Conservation (phyloP, 2,113 vertebrate genomes). For the Corythornis vintsioides region DNA sequence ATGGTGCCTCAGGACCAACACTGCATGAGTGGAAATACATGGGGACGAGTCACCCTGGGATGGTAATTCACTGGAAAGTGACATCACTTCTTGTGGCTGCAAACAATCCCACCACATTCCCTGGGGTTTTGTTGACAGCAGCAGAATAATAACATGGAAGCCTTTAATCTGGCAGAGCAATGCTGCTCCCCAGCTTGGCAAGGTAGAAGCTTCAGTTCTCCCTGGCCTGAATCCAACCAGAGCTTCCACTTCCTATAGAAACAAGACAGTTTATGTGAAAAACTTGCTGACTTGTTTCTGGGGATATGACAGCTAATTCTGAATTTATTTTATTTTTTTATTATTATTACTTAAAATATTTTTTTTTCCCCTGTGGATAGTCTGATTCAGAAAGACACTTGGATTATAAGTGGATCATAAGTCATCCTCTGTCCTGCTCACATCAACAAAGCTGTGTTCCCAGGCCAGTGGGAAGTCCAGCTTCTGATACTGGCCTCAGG, state of each 20-base stretch:
- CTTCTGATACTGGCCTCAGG: neutral
- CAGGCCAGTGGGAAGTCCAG: neutral
- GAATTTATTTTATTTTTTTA: neutral
- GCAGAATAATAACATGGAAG: neutral
- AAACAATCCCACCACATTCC: fast-evolving
- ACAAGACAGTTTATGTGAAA: neutral
- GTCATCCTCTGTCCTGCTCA: neutral
- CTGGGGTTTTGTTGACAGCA: neutral
- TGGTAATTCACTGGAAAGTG: fast-evolving
- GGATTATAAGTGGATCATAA: neutral
- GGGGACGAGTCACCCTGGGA: neutral
- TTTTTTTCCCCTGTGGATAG: neutral
- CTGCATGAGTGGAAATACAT: neutral
- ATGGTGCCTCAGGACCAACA: fast-evolving
- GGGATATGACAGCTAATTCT: neutral
- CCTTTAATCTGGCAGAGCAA: neutral
- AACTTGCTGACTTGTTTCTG: fast-evolving
- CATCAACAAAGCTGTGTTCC: neutral
- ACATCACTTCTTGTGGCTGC: neutral
- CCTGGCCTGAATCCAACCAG: neutral
- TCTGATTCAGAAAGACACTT: neutral
- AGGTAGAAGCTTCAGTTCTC: neutral
- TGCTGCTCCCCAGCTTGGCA: neutral
- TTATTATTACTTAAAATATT: neutral
- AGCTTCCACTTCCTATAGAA: neutral